Base-by-base conservation (phyloP, 2,113 vertebrate genomes). In the Polypterus senegalus region DNA sequence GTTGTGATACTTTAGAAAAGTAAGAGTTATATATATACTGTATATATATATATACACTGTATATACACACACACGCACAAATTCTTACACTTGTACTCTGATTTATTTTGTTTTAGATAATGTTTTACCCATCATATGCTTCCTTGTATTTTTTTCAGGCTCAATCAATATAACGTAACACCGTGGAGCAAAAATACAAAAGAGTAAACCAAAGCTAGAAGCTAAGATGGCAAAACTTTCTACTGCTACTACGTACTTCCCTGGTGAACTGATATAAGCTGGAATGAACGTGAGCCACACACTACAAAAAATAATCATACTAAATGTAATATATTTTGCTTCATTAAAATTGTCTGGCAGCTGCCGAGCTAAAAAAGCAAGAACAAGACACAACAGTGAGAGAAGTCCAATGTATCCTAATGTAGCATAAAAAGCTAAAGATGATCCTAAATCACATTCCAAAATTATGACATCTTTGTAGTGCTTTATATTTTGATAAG, bases 141-240 rank as follows among this genome's bases (percentile, higher is more conserved):
- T 74, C 61, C 79, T 84, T 3, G 77, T 81, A 54, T 86, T 86
- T 64, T 79, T 75, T 46, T 83, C 77, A 57, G 82, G 79, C 43
- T 76, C 77, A 48, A 81, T 9, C 57, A 85, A 53, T 66, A 85
- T 84, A 51, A 85, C 81, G n/a, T 73, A 82, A 65, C 77, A 80
- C 54, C 82, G 83, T 45, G 77, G 79, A 57, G 76, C 71, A 73
- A 84, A 84, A 60, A 82, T 54, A 54, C 81, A 84, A 43, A 79
- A 64, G 61, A 79, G 66, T 11, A 86, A 48, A 8, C 82, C 79
- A 70, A 79, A 84, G 53, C 82, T 84, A 9, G 82, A 84, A 2
- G 80, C 76, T 57, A 83, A 65, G 65, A 85, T 84, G 0, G 81
- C 79, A 68, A 86, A 86, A n/a, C 80, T 81, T 68, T 86, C 81